These are phyloP conservation scores for Hypotaenidia philippensis DNA, from an alignment of 2,797 vertebrate genomes.

Conservation along the genomic window DNA sequence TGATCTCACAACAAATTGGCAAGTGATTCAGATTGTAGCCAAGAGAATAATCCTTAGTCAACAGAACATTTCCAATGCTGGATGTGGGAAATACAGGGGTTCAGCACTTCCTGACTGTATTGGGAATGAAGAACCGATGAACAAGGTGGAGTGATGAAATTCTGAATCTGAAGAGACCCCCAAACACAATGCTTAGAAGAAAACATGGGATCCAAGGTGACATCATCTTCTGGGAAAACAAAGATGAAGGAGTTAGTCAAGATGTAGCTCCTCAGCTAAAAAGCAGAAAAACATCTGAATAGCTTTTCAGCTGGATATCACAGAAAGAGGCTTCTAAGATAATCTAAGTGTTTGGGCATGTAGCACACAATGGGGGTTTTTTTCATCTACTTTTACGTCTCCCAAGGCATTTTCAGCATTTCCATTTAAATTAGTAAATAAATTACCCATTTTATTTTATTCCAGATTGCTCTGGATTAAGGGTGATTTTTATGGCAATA, in stretches of 20 bases:
- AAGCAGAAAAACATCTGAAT: background rate
- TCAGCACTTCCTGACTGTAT: background rate
- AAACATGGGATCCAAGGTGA: background rate
- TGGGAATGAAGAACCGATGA: background rate
- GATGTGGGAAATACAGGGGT: background rate
- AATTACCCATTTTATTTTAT: background rate
- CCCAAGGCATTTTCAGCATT: background rate
- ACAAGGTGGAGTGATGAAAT: background rate
- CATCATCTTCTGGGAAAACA: background rate
- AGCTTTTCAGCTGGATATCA: background rate
- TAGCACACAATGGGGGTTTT: background rate
- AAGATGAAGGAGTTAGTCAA: background rate
- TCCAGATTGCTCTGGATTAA: background rate
- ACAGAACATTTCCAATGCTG: accelerated
- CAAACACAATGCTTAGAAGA: background rate
- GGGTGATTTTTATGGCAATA: background rate
- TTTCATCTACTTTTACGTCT: background rate
- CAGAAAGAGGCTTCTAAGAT: background rate
- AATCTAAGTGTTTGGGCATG: background rate
- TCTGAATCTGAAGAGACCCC: background rate
- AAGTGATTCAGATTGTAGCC: background rate
- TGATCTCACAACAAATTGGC: background rate
- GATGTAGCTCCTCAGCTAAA: background rate
- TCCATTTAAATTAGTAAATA: background rate
- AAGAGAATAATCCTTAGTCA: background rate